These are phyloP conservation scores for Calliopum simillimum DNA, from an alignment of 2,888 invertebrate genomes.

Conservation along the genomic window DNA sequence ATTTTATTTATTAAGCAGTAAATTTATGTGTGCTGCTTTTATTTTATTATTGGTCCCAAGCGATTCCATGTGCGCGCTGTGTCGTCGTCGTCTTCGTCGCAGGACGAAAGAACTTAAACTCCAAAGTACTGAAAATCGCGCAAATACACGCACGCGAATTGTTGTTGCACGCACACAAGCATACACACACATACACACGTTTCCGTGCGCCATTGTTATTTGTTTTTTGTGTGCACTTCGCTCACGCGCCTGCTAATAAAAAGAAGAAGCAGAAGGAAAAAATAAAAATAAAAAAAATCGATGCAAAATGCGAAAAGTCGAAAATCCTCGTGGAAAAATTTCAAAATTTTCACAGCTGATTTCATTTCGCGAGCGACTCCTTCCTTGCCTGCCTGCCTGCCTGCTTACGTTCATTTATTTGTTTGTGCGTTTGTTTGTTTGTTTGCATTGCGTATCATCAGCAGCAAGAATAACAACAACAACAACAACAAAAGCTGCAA, in stretches of 20 bases:
- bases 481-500: constrained; percentile 11
- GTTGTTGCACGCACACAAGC: constrained; percentile 10
- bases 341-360: constrained; percentile 68
- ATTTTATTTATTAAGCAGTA: constrained; percentile 7
- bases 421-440: constrained; percentile 17
- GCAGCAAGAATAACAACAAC: constrained; percentile 17
- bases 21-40: neutral
- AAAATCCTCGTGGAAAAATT: constrained; percentile 69
- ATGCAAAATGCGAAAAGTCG: constrained; percentile 42
- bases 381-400: neutral
- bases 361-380: constrained; percentile 51
- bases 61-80: constrained; percentile 10
- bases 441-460: constrained; percentile 22
- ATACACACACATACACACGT: constrained; percentile 16
- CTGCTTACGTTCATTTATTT: constrained; percentile 7
- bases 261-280: constrained; percentile 17
- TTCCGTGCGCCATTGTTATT: constrained; percentile 33
- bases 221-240: constrained; percentile 42
- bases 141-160: constrained; percentile 19
- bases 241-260: constrained; percentile 25
- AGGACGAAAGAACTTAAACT: neutral
- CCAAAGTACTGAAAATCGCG: constrained; percentile 11
- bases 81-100: neutral
- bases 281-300: constrained; percentile 29
- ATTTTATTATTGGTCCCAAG: constrained; percentile 24